A percentile compares a stretch with the other conserved stretches of the same genome.
These are phyloP conservation scores for Drosophila obscura DNA, from an alignment of 1,140 invertebrate species.

Conservation along the genomic window DNA sequence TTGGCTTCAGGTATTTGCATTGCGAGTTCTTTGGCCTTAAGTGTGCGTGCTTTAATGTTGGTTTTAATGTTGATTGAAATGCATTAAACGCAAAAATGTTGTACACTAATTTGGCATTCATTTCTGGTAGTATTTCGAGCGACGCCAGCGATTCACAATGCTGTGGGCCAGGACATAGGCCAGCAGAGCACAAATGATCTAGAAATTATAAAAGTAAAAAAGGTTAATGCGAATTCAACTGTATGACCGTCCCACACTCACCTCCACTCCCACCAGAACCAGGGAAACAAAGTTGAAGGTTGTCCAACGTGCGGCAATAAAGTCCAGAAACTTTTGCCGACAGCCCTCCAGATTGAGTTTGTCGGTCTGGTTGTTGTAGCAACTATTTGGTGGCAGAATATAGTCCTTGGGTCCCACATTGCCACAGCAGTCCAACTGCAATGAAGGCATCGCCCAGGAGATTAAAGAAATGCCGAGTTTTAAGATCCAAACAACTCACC, in stretches of 20 bases:
- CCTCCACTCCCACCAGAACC: conserved; percentile 69
- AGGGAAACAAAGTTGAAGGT: conserved; percentile 63
- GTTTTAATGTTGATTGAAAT: conserved; percentile 12
- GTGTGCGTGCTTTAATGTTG: conserved; percentile 47
- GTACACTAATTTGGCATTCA: conserved; percentile 28
- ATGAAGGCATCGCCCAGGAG: neutral
- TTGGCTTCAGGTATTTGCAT: conserved; percentile 44
- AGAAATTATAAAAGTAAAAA: neutral
- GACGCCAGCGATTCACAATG: conserved; percentile 81
- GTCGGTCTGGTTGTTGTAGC: conserved; percentile 62
- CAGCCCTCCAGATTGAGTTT: conserved; percentile 81
- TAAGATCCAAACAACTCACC: conserved; percentile 58
- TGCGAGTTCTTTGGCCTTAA: conserved; percentile 82
- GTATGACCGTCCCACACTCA: neutral
- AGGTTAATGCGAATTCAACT: neutral
- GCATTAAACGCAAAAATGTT: conserved; percentile 19
- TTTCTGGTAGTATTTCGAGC: conserved; percentile 79
- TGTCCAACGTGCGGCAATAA: conserved; percentile 65
- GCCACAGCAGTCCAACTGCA: conserved; percentile 88
- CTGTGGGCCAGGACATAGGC: conserved; percentile 77
- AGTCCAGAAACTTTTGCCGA: conserved; percentile 75
- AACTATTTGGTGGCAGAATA: conserved; percentile 82
- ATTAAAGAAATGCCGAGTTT: neutral
- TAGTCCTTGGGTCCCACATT: conserved; percentile 84
- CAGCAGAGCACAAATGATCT: conserved; percentile 73